A percentile compares a stretch with the other conserved stretches of the same genome.
These are phyloP conservation scores for Minunthozetes semirufus DNA, from an alignment of 2,888 invertebrate genomes.

Conservation along the genomic window DNA sequence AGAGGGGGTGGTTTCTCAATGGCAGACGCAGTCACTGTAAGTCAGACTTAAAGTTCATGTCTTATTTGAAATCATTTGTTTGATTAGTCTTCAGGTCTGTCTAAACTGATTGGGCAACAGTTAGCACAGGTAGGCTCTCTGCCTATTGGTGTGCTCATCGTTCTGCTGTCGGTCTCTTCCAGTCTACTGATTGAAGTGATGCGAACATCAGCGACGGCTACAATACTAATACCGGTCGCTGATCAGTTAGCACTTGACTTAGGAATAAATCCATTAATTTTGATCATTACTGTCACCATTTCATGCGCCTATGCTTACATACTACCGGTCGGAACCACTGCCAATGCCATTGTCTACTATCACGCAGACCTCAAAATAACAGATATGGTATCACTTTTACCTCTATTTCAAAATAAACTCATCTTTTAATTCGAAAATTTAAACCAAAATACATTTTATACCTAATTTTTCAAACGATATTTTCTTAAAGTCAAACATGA, in stretches of 20 bases:
- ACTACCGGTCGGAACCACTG: slow-evolving; percentile 88
- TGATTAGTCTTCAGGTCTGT: slow-evolving; percentile 38
- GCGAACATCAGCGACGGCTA: slow-evolving; percentile 81
- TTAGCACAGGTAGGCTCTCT: slow-evolving; percentile 32
- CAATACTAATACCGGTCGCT: slow-evolving; percentile 73
- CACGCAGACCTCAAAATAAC: slow-evolving; percentile 70
- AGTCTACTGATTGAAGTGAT: slow-evolving; percentile 79
- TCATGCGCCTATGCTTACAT: slow-evolving; percentile 82
- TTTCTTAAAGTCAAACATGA: too few species aligned
- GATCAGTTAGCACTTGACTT: slow-evolving; percentile 57
- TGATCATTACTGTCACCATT: slow-evolving; percentile 79
- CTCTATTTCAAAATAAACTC: neutral
- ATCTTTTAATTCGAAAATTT: neutral
- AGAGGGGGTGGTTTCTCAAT: slow-evolving; percentile 77
- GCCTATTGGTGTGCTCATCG: slow-evolving; percentile 57
- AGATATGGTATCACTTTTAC: slow-evolving; percentile 59
- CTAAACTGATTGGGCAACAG: slow-evolving; percentile 37
- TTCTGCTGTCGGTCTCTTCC: slow-evolving; percentile 68
- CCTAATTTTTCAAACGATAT: too few species aligned
- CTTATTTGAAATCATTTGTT: neutral
- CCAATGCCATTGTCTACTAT: slow-evolving; percentile 83
- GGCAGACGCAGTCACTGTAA: slow-evolving; percentile 69
- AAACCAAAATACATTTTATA: neutral
- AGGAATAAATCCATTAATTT: slow-evolving; percentile 66
- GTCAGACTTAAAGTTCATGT: neutral